phyloP scores from a whole-genome alignment of 2,888 invertebrate species.

The Phengaris arion region DNA sequence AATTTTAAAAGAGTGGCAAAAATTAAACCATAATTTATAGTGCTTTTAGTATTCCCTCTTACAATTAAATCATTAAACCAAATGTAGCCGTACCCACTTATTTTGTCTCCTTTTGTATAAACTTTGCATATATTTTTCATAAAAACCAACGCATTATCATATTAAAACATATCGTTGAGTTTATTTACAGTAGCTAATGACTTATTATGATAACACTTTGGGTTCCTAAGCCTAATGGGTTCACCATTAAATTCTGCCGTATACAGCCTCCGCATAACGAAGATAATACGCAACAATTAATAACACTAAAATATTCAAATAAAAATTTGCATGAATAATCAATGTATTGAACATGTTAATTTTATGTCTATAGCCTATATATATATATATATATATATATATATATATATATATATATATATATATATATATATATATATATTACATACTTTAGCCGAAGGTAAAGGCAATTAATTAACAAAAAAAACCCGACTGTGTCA shows the following conservation, averaged over 20 bases:
- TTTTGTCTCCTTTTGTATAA: background rate
- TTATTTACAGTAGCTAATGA: conserved; percentile 22
- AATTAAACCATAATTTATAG: background rate
- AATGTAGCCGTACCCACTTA: background rate
- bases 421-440: too few species aligned
- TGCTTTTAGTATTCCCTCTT: background rate
- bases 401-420: too few species aligned
- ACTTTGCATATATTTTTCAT: conserved; percentile 13
- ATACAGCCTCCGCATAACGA: background rate
- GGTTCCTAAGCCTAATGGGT: background rate
- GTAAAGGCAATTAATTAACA: background rate
- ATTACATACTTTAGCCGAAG: background rate
- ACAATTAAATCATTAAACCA: conserved; percentile 5
- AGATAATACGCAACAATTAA: conserved; percentile 21
- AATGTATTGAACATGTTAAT: conserved; percentile 18
- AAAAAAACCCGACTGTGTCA: too few species aligned
- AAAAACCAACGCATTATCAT: background rate
- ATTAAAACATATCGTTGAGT: background rate
- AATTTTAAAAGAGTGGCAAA: background rate
- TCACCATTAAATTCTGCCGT: background rate
- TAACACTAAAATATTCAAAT: conserved; percentile 17
- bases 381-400: too few species aligned
- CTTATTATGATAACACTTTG: conserved; percentile 12
- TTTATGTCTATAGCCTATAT: conserved; percentile 8
- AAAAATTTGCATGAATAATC: conserved; percentile 32